Evolutionary conservation across 2,113 vertebrate species (phyloP), one percentile per base, ranked within the genome.

Genomic region (Petaurus breviceps): DNA sequence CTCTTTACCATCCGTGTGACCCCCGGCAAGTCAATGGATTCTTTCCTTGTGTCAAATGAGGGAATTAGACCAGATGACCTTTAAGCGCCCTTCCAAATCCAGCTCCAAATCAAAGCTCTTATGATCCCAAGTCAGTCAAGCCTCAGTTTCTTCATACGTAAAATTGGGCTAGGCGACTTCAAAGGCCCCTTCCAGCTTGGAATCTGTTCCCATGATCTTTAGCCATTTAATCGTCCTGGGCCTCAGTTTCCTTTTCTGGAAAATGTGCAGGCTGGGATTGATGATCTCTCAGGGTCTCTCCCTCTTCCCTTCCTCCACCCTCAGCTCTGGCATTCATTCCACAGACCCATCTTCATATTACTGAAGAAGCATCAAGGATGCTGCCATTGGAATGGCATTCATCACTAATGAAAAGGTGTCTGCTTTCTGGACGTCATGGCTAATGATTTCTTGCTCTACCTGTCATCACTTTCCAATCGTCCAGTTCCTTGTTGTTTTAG

Each of bases 401-500:
- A 11, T 97, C 95, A 96, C 91, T 53, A 95, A 90, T 92, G 94
- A 55, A 92, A 93, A 22, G 0, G 6, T 26, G 94, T 31, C 90
- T 49, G 84, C 23, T 53, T 52, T 47, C 54, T 50, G 92, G 96
- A 96, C 52, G 52, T 92, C 92, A 90, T 22, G 25, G 53, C 91
- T 95, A 95, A 96, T 37, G 53, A 51, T 84, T 54, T 93, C 54
- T 92, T 55, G 52, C 90, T 51, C 3, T 7, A 37, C 90, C 97
- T 96, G 93, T 97, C 96, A 92, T 50, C 84, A 37, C 55, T 37
- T 54, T 43, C n/a, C 92, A 55, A 51, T 31, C 57, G 43, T 9
- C n/a, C 2, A 4, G 25, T 55, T 12, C 31, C 50, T 1, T 91
- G 11, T 1, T 9, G 50, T 7, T 50, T 5, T 50, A 52, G 51